Base-by-base conservation (phyloP, 2,888 invertebrate species). In the Gonocerus acuteangulatus region DNA sequence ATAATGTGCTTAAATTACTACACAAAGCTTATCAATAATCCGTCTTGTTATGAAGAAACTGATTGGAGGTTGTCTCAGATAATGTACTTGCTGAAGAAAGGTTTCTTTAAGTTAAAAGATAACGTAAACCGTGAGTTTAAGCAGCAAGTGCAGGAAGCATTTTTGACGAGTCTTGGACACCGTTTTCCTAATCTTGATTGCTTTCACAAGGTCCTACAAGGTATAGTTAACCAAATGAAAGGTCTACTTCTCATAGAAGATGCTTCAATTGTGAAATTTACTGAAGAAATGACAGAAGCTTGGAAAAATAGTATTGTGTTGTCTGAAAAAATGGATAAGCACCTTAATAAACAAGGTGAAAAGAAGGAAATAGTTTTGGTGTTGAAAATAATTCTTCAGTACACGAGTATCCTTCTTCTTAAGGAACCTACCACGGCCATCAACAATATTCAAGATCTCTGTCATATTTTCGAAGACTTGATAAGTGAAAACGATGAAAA, bases 351-450 rank as follows among this genome's bases (percentile, higher is more conserved):
- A 7, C 3, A 39, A 42, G 21, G n/a, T 57, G 32, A 44, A 32
- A 18, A 22, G 13, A 57, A 34, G 16, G 57, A 7, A 13, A 44
- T 57, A 6, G 32, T 57, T 11, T 7, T 45, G 11, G 21, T 47
- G 27, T 13, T 57, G 23, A 57, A 57, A 57, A 47, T 57, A 23
- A 45, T 57, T n/a, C 47, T 57, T 47, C 45, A 47, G 18, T 57
- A 57, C 19, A 57, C 32, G 44, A 23, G 27, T 6, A 21, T 57
- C 2, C 34, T 57, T 19, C 44, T 57, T 44, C 19, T 57, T 32
- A 57, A 57, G n/a, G 57, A 57, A 57, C 13, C 47, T 15, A 57
- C 7, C 32, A 57, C 57, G 16, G 57, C 57, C 9, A 45, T 47
- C 11, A 57, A 16, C 32, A 57, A 57, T 32, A 57, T 57, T 47